phyloP scores from a whole-genome alignment of 2,888 invertebrate species.

The Neocrepidodera transversa region DNA sequence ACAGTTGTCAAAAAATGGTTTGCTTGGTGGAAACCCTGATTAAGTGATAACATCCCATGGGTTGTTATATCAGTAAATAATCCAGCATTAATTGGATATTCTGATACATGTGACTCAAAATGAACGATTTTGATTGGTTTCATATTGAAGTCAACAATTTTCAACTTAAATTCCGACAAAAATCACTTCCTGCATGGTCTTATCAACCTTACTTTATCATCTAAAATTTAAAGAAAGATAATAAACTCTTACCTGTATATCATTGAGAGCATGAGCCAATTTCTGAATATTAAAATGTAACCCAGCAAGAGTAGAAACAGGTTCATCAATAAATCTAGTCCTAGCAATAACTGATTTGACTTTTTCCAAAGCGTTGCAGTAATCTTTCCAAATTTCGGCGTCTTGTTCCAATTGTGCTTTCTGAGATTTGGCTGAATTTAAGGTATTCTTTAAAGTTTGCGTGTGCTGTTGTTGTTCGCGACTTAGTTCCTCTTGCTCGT shows the following conservation, averaged over 20 bases:
- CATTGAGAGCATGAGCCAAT: slow-evolving; percentile 77
- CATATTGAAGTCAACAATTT: no score
- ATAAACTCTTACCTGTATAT: slow-evolving; percentile 73
- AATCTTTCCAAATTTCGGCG: slow-evolving; percentile 85
- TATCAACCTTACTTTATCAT: no score
- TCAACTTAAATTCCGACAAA: no score
- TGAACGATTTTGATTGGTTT: no score
- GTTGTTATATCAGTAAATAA: no score
- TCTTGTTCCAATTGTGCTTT: slow-evolving; percentile 83
- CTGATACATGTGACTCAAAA: no score
- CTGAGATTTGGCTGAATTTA: slow-evolving; percentile 83
- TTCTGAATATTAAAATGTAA: slow-evolving; percentile 86
- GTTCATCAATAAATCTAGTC: slow-evolving; percentile 79
- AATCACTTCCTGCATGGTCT: no score
- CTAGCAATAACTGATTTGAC: slow-evolving; percentile 78
- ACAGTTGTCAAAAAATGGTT: no score
- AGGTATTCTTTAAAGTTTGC: slow-evolving; percentile 80
- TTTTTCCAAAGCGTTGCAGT: slow-evolving; percentile 78
- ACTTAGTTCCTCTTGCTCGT: slow-evolving; percentile 84
- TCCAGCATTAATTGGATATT: no score
- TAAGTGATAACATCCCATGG: no score
- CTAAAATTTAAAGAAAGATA: no score
- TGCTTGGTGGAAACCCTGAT: no score
- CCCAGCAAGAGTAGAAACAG: slow-evolving; percentile 79
- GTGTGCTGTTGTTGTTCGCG: slow-evolving; percentile 83